These are phyloP conservation scores for Pollenia labialis DNA, from an alignment of 2,888 invertebrate genomes.

Conservation along the genomic window DNA sequence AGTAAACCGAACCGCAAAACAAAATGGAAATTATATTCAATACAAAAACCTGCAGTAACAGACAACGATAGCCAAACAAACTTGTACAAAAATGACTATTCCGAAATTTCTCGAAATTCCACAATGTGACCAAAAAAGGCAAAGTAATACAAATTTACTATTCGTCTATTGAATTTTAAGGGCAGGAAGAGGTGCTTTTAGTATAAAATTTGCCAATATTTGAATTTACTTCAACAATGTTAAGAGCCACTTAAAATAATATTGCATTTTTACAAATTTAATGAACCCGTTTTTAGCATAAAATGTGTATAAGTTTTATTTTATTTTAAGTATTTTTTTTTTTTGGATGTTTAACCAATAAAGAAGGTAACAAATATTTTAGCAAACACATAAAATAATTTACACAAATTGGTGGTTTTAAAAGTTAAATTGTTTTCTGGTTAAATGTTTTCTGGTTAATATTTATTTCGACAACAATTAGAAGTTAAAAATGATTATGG, in stretches of 20 bases:
- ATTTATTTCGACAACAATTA: background rate
- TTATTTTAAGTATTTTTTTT: background rate
- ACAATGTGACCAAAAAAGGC: conserved; percentile 2
- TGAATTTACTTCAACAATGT: background rate
- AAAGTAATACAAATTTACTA: background rate
- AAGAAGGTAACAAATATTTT: background rate
- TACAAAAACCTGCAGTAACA: background rate
- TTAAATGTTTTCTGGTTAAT: conserved; percentile 14
- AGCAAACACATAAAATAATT: conserved; percentile 10
- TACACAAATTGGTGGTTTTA: conserved; percentile 41
- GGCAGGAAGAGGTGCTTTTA: conserved; percentile 6
- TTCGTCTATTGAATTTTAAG: no score
- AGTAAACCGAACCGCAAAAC: conserved; percentile 33
- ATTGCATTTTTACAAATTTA: conserved; percentile 29
- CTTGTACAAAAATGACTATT: background rate
- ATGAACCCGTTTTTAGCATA: conserved; percentile 40
- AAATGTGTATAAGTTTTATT: conserved; percentile 8
- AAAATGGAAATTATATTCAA: conserved; percentile 39
- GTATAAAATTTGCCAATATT: conserved; percentile 8
- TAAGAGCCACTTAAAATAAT: conserved; percentile 22
- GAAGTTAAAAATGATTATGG: no score
- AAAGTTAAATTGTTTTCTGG: conserved; percentile 36
- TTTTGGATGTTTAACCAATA: background rate
- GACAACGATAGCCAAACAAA: background rate
- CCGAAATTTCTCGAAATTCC: conserved; percentile 1